These are phyloP conservation scores for Labeo catla DNA, from an alignment of 2,113 vertebrate species.

Conservation along the genomic window DNA sequence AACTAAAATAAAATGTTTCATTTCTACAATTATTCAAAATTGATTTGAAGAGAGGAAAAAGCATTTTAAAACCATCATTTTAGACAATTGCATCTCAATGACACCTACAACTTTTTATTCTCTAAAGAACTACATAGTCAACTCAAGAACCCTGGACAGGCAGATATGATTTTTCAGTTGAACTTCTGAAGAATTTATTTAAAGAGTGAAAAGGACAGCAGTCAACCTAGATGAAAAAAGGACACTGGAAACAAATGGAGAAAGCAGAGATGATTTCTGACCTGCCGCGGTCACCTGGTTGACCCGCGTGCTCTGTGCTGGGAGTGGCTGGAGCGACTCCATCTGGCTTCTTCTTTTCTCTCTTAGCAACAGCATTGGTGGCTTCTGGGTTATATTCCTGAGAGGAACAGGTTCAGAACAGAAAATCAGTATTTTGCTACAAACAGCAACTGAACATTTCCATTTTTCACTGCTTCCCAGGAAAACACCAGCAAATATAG, in stretches of 20 bases:
- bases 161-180: background rate
- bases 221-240: background rate
- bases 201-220: background rate
- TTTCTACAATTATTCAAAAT: no score
- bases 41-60: no score
- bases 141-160: background rate
- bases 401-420: slow-evolving; percentile 32
- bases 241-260: background rate
- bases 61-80: no score
- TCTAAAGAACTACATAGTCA: background rate
- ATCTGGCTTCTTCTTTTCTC: slow-evolving; percentile 90
- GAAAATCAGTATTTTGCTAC: background rate
- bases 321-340: slow-evolving; percentile 82
- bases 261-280: slow-evolving; percentile 52
- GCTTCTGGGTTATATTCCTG: slow-evolving; percentile 97
- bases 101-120: background rate
- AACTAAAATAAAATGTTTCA: no score
- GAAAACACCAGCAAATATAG: no score
- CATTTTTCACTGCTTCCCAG: background rate
- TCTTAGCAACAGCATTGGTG: slow-evolving; percentile 85
- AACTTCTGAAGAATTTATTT: background rate
- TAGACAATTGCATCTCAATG: no score
- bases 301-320: slow-evolving; percentile 82
- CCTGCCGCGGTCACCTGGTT: slow-evolving; percentile 91
- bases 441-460: background rate